These are phyloP conservation scores for Crocuta crocuta DNA, from an alignment of 2,113 vertebrate species.

Conservation along the genomic window DNA sequence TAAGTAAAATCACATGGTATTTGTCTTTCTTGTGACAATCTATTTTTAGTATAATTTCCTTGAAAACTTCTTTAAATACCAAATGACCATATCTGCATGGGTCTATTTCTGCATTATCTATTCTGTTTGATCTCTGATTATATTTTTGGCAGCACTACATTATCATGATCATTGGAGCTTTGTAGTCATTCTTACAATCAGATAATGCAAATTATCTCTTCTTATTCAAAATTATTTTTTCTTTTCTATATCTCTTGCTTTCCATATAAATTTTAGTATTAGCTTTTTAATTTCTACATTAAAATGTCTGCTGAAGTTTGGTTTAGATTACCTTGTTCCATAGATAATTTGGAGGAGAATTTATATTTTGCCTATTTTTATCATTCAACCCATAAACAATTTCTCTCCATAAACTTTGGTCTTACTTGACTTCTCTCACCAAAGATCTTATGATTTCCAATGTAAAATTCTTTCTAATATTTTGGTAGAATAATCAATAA, in stretches of 20 bases:
- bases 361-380: neutral
- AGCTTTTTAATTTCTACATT: neutral
- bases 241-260: neutral
- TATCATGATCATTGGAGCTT: neutral
- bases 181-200: neutral
- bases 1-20: neutral
- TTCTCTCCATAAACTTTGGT: neutral
- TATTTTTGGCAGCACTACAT: neutral
- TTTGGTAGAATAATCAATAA: neutral
- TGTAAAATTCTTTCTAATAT: neutral
- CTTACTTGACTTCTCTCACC: neutral
- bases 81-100: neutral
- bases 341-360: neutral
- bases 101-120: neutral
- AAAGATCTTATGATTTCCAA: neutral
- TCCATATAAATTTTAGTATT: neutral
- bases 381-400: neutral
- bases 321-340: neutral
- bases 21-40: neutral
- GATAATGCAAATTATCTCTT: neutral
- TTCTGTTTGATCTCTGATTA: neutral
- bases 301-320: neutral
- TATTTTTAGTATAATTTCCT: neutral
- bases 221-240: neutral
- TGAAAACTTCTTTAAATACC: neutral